Evolutionary conservation across 2,113 vertebrate genomes (phyloP), one percentile per base, ranked within the genome.

Genomic region (Solea senegalensis): DNA sequence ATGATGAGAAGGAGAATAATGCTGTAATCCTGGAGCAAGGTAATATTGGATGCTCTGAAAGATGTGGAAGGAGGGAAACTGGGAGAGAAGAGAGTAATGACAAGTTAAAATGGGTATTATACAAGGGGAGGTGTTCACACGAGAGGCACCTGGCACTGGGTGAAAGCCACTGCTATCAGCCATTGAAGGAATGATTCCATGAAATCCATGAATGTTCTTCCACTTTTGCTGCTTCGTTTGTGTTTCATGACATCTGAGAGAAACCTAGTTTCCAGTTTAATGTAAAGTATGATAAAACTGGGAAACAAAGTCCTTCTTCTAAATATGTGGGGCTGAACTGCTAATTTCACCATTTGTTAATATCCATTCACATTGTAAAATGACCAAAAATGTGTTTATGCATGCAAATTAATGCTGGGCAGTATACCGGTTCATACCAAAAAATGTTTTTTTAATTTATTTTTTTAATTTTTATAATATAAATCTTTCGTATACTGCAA

Each of bases 1-100:
- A 12, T 72, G 65, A 69, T 65, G 76, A 83, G 84, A 69, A 81
- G 41, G 54, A 55, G 54, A 16, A 60, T 16, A 15, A 46, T 45
- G 68, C 27, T 4, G 26, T 3, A 34, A 34, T 34, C 34, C 34
- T 34, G 34, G 43, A 69, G 63, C 3, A 45, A 65, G 40, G 16
- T 48, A 48, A 60, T 1, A 21, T 21, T 21, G 21, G 63, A 50
- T 74, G 52, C 15, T 28, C 9, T 60, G 41, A 8, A 60, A 57
- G 28, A 60, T 41, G 15, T 10, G 21, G 3, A 54, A n/a, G 44
- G 21, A 14, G 15, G 11, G 63, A 65, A 43, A 41, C 40, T 43
- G 52, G 21, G 26, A 27, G 40, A 9, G 48, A 26, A 8, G 45
- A 69, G 9, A 62, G 41, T 21, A 39, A 26, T 7, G 3, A 39